Percentiles rank a stretch among this genome's conserved stretches.
phyloP scores from a whole-genome alignment of 1,140 invertebrate genomes.

The Drosophila orena region DNA sequence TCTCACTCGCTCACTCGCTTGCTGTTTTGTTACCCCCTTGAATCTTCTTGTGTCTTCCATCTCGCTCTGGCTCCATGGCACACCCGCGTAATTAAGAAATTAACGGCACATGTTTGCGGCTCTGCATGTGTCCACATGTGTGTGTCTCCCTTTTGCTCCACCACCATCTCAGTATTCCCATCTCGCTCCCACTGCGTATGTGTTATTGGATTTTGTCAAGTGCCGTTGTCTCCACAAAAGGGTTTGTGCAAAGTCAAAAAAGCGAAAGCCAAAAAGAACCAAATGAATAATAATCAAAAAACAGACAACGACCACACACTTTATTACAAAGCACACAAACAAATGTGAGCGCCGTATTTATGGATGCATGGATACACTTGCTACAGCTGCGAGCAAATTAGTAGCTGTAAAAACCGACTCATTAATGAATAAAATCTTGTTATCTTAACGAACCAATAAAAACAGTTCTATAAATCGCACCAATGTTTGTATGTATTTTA shows the following conservation, averaged over 20 bases:
- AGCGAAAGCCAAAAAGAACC: conserved; percentile 75
- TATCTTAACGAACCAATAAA: conserved; percentile 7
- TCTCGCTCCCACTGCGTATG: conserved; percentile 7
- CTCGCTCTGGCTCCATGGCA: conserved; percentile 32
- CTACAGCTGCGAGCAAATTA: conserved; percentile 35
- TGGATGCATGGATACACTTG: conserved; percentile 25
- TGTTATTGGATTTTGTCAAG: conserved; percentile 74
- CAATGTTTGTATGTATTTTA: neutral
- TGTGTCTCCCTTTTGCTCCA: conserved; percentile 15
- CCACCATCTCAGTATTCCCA: conserved; percentile 9
- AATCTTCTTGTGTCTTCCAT: conserved; percentile 16
- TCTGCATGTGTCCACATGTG: conserved; percentile 56
- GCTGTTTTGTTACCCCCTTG: conserved; percentile 10
- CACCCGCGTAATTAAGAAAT: conserved; percentile 81
- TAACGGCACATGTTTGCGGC: conserved; percentile 77
- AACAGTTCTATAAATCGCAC: neutral
- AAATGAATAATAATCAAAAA: conserved; percentile 32
- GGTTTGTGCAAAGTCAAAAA: conserved; percentile 76
- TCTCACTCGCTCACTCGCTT: conserved; percentile 1
- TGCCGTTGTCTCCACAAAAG: conserved; percentile 60
- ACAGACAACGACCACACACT: conserved; percentile 63
- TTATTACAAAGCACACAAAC: conserved; percentile 60
- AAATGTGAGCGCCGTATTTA: conserved; percentile 12
- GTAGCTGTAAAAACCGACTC: conserved; percentile 8
- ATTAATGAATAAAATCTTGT: conserved; percentile 13